Percentiles rank a stretch among this genome's conserved stretches.
phyloP scores from a whole-genome alignment of 2,797 vertebrate genomes.

The Pangasius macronema region DNA sequence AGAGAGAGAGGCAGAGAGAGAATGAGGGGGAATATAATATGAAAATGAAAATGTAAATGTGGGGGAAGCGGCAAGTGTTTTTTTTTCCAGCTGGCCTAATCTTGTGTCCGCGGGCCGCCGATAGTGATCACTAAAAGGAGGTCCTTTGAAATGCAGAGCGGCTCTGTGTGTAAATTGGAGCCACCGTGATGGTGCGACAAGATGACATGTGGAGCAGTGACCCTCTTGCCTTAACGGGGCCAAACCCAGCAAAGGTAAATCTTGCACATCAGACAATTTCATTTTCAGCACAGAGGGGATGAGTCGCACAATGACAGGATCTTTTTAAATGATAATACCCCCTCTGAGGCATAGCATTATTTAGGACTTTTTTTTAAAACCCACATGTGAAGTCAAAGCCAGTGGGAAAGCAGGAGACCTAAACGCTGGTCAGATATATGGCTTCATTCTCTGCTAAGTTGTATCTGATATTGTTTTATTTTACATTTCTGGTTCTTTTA shows the following conservation, averaged over 20 bases:
- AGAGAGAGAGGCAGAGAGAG: constrained; percentile 33
- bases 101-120: constrained; percentile 74
- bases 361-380: constrained; percentile 59
- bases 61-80: constrained; percentile 60
- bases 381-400: constrained; percentile 43
- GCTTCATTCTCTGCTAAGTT: neutral
- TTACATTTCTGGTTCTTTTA: constrained; percentile 23
- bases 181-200: constrained; percentile 73
- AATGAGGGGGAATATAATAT: constrained; percentile 69
- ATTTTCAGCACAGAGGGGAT: constrained; percentile 83
- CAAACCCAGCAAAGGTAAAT: constrained; percentile 81
- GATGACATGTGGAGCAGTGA: constrained; percentile 80
- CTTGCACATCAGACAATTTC: constrained; percentile 85
- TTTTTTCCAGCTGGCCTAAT: constrained; percentile 80
- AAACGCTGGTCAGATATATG: constrained; percentile 25
- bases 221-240: constrained; percentile 78
- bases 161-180: constrained; percentile 80
- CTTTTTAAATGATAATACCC: constrained; percentile 83
- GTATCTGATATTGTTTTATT: constrained; percentile 2
- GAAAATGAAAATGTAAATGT: constrained; percentile 83
- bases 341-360: constrained; percentile 65
- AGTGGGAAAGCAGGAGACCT: constrained; percentile 36
- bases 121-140: constrained; percentile 83
- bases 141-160: constrained; percentile 86
- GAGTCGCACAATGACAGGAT: constrained; percentile 74